phyloP scores from a whole-genome alignment of 2,888 invertebrate genomes.

The Caenorhabditis becei region DNA sequence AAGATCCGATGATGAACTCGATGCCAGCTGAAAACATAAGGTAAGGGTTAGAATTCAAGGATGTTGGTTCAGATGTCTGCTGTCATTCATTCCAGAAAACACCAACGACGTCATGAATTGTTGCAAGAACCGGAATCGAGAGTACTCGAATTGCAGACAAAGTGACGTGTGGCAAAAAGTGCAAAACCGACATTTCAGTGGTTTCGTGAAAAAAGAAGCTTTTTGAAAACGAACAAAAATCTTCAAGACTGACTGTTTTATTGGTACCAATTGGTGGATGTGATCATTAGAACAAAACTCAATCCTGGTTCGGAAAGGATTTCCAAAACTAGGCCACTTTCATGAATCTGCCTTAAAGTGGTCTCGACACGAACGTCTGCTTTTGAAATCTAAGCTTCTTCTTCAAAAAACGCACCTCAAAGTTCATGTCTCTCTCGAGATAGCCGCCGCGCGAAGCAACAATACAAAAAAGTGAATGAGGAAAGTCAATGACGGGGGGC shows the following conservation, averaged over 20 bases:
- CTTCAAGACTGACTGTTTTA: no score
- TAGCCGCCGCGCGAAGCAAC: background rate
- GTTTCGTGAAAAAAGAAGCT: no score
- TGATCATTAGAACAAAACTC: no score
- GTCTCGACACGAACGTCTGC: no score
- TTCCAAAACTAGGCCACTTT: no score
- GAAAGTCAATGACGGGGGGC: conserved; percentile 12
- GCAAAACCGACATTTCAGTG: no score
- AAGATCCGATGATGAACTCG: conserved; percentile 36
- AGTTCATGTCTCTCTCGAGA: conserved; percentile 15
- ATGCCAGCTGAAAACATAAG: conserved; percentile 50
- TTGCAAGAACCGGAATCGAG: background rate
- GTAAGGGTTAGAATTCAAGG: no score
- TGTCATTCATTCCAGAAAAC: background rate
- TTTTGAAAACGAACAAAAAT: no score
- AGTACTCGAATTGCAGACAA: background rate
- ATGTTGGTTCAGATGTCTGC: background rate
- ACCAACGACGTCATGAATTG: background rate
- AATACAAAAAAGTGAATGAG: conserved; percentile 1
- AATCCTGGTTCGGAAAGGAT: no score
- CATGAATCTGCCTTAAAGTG: no score
- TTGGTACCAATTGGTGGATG: no score
- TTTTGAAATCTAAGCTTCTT: background rate
- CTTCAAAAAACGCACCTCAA: conserved; percentile 30
- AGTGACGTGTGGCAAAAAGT: background rate